Conservation (phyloP, 2,797 vertebrate genomes). For the Eremophila alpestris region DNA sequence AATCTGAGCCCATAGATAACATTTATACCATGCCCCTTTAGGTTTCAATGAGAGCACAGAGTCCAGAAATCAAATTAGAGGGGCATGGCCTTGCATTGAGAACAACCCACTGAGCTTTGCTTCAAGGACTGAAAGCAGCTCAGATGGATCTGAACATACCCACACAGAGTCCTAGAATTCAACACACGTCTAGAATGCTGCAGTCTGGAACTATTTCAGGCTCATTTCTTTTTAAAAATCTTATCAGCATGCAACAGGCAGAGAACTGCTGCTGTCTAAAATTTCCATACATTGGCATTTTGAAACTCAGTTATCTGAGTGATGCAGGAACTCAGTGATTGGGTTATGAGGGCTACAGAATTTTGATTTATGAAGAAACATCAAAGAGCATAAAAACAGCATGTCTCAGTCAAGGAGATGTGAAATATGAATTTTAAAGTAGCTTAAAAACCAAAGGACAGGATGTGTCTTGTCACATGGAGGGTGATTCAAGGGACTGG, state of each 20-base stretch:
- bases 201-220: neutral
- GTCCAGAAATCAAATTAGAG: accelerated
- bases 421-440: neutral
- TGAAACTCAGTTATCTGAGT: neutral
- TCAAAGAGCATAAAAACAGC: neutral
- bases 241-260: neutral
- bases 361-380: conserved; percentile 29
- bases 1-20: neutral
- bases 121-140: neutral
- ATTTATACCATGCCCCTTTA: neutral
- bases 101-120: neutral
- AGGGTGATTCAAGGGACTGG: neutral
- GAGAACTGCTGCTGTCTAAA: neutral
- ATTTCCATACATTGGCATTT: neutral
- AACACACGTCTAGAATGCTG: accelerated
- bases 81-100: neutral
- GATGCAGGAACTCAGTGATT: neutral
- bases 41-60: neutral
- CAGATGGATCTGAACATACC: neutral
- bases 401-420: neutral
- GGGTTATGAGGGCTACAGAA: conserved; percentile 19
- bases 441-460: neutral
- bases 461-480: neutral
- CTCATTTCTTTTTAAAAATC: neutral
- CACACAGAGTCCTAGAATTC: neutral